Evolutionary conservation across 2,888 invertebrate genomes (phyloP).

Genomic region (Colletes collaris): DNA sequence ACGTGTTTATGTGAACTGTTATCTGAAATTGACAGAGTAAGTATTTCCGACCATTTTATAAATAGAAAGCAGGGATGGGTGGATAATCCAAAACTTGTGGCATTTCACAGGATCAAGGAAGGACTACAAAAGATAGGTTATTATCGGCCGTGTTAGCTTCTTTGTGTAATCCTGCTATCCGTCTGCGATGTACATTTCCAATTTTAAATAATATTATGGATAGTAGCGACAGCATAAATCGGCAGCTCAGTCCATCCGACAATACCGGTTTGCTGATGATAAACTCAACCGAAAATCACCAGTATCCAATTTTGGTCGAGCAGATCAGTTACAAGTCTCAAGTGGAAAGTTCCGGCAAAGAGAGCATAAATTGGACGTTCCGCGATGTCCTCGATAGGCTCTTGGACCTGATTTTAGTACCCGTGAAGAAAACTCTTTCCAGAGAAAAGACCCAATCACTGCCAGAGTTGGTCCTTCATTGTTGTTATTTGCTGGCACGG

Average conservation of each 20-base stretch:
- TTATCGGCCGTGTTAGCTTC: conserved; percentile 93
- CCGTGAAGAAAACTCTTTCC: conserved; percentile 87
- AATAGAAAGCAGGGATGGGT: neutral
- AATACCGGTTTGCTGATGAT: conserved; percentile 88
- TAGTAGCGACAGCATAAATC: conserved; percentile 83
- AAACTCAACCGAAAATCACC: conserved; percentile 88
- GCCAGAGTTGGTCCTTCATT: conserved; percentile 86
- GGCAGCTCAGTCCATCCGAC: conserved; percentile 87
- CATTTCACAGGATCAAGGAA: conserved; percentile 81
- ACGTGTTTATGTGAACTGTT: conserved; percentile 93
- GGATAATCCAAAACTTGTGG: neutral
- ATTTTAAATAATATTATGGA: conserved; percentile 85
- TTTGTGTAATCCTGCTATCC: conserved; percentile 90
- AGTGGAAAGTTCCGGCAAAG: conserved; percentile 80
- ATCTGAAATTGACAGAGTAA: conserved; percentile 88
- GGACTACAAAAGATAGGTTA: conserved; percentile 85
- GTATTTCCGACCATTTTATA: conserved; percentile 29
- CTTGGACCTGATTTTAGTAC: conserved; percentile 91
- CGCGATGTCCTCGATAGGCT: conserved; percentile 93
- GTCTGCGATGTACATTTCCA: conserved; percentile 90
- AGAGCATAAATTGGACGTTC: conserved; percentile 86
- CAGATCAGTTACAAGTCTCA: conserved; percentile 90
- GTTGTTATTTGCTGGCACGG: conserved; percentile 91
- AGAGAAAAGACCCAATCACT: conserved; percentile 84
- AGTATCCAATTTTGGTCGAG: conserved; percentile 90